Conservation (phyloP, 2,113 vertebrate species). For the Rhynchopsitta pachyrhyncha region DNA sequence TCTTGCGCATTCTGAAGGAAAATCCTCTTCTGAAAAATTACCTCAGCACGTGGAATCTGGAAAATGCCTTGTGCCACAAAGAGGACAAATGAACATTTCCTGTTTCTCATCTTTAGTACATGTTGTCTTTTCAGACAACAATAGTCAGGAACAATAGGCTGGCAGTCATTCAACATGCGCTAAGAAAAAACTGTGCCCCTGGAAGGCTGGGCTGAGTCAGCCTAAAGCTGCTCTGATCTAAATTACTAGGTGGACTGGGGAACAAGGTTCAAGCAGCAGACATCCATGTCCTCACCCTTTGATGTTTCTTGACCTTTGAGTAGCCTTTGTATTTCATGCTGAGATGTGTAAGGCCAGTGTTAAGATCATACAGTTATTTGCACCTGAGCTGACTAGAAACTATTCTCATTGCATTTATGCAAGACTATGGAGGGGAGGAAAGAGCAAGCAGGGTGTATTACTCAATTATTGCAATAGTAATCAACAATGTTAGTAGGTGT, state of each 20-base stretch:
- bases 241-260: conserved; percentile 42
- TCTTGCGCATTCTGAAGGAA: conserved; percentile 9
- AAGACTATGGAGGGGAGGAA: not conserved
- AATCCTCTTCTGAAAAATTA: conserved; percentile 58
- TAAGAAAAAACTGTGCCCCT: conserved; percentile 53
- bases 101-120: conserved; percentile 82
- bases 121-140: conserved; percentile 80
- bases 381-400: not conserved
- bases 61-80: conserved; percentile 72
- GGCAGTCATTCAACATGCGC: conserved; percentile 61
- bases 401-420: not conserved
- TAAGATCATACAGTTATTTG: conserved; percentile 7
- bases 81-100: conserved; percentile 77
- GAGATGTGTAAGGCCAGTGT: not conserved
- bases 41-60: conserved; percentile 74
- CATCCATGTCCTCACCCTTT: conserved; percentile 50
- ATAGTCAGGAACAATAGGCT: conserved; percentile 78
- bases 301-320: conserved; percentile 49
- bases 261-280: conserved; percentile 64
- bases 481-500: not conserved
- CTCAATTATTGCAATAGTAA: not conserved
- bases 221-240: conserved; percentile 47
- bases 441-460: not conserved
- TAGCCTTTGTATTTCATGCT: conserved; percentile 13
- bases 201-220: conserved; percentile 68